Evolutionary conservation across 2,888 invertebrate genomes (phyloP), one percentile per base, ranked within the genome.

Genomic region (Bhutanitis thaidina): DNA sequence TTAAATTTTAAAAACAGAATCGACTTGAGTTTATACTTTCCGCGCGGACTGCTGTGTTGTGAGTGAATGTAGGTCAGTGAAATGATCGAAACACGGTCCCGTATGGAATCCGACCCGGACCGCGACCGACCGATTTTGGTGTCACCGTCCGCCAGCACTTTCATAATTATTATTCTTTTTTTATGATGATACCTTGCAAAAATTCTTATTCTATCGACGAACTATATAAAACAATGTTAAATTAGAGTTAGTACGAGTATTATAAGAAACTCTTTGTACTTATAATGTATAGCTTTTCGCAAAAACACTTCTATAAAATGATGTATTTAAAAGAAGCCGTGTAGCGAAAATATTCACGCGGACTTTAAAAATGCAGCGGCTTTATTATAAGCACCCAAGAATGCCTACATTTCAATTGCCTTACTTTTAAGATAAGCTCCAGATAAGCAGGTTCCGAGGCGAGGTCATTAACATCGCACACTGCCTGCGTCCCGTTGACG

Each of bases 1-100:
- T 20, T 8, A 1, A 27, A 27, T 27, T 27, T 27, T 7, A 29
- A 38, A 32, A 16, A 25, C n/a, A 14, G 38, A 46, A 52, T 12
- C 32, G 13, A 14, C 29, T 36, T 46, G 16, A 39, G 41, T 36
- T 46, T 35, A 30, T 54, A 47, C 54, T 54, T 51, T 57, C 43
- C 38, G 30, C 52, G 59, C 59, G 62, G 63, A 61, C 68, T 64
- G 69, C 64, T 60, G 61, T 64, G 50, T 57, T 55, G 54, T 55
- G 52, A 53, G 67, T 62, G 68, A 80, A 87, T 82, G 84, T 87
- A 60, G 85, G 87, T 84, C 87, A 87, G 87, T 84, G 87, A 87
- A 88, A 88, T 85, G 84, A 86, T 76, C 80, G 83, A 78, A 84
- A 80, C 78, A 64, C 74, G 81, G 85, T 77, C 85, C 84, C 85